Conservation (phyloP, 1,140 invertebrate genomes). For the Cydia strobilella region DNA sequence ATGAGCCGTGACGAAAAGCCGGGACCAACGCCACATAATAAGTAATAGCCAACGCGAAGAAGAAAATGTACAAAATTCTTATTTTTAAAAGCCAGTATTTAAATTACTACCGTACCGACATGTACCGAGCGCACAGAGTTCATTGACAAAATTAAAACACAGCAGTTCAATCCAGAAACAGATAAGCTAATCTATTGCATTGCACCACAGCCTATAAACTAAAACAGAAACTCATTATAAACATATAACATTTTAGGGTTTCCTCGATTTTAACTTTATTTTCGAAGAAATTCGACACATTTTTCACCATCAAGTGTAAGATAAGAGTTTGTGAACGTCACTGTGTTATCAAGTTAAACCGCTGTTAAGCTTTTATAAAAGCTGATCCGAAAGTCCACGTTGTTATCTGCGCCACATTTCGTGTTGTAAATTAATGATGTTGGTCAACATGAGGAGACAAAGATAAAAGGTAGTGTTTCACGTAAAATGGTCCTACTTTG, state of each 20-base stretch:
- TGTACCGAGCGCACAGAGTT: no score
- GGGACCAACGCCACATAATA: no score
- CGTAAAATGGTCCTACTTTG: no score
- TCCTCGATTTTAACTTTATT: background rate
- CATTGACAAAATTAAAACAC: no score
- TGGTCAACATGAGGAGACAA: background rate
- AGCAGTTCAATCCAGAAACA: no score
- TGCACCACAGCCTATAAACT: background rate
- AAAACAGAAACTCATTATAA: background rate
- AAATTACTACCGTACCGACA: no score
- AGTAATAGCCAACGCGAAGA: no score
- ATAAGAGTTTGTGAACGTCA: background rate
- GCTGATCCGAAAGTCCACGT: background rate
- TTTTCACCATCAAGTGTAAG: background rate
- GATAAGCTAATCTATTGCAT: no score
- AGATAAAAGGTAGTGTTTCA: background rate
- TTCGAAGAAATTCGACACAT: background rate
- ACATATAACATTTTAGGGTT: background rate
- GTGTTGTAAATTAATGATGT: constrained; percentile 14
- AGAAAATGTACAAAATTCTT: no score
- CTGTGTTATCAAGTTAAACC: background rate
- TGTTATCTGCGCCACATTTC: background rate
- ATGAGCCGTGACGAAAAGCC: no score
- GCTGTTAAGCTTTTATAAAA: background rate
- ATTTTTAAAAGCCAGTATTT: no score